Conservation (phyloP, 2,888 invertebrate genomes). For the Rhagonycha fulva region DNA sequence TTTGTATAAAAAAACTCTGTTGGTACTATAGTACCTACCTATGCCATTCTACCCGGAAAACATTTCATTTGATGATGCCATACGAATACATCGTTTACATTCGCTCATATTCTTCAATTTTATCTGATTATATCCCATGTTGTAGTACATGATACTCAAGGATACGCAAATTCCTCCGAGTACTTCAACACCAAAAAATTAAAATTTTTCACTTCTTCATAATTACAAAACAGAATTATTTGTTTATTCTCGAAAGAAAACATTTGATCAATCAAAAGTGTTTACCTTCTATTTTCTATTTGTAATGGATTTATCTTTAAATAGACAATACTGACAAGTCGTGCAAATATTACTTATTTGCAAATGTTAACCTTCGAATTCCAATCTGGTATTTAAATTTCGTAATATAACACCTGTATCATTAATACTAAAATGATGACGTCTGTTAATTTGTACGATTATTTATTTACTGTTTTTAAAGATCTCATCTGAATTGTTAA, state of each 20-base stretch:
- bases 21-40: neutral
- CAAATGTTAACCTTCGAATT: slow-evolving; percentile 17
- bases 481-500: neutral
- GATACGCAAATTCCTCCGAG: neutral
- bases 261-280: neutral
- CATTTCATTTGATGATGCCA: neutral
- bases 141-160: neutral
- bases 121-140: neutral
- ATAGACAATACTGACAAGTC: slow-evolving; percentile 6
- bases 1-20: neutral
- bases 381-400: slow-evolving; percentile 12
- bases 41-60: neutral
- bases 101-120: neutral
- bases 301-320: slow-evolving; percentile 1
- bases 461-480: neutral
- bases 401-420: slow-evolving; percentile 16
- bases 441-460: neutral
- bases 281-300: neutral
- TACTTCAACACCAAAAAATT: neutral
- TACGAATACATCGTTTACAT: neutral
- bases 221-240: neutral
- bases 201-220: neutral
- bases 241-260: neutral
- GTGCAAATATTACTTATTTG: slow-evolving; percentile 16
- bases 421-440: neutral